These are phyloP conservation scores for Mastacembelus armatus DNA, from an alignment of 2,797 vertebrate genomes.

Conservation along the genomic window DNA sequence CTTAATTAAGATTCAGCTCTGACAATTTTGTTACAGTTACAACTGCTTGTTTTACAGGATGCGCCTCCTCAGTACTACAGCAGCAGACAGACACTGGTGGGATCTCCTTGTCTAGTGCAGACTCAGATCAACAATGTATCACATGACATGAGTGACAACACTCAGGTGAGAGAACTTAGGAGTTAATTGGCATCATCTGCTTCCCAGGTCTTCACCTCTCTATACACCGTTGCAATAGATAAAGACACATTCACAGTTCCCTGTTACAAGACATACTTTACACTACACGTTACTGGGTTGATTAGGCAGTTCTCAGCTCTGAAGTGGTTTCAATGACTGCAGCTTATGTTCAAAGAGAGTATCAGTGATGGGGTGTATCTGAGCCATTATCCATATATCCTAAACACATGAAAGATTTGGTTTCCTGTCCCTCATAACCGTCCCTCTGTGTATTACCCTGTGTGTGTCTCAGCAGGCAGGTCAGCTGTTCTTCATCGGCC, in stretches of 20 bases:
- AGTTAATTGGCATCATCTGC: slow-evolving; percentile 2
- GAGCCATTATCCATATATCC: neutral
- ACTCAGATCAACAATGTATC: slow-evolving; percentile 32
- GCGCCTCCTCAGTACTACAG: slow-evolving; percentile 84
- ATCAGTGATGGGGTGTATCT: neutral
- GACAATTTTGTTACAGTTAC: neutral
- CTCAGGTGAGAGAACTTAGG: slow-evolving; percentile 62
- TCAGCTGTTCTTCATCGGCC: slow-evolving; percentile 84
- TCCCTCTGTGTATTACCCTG: slow-evolving; percentile 11
- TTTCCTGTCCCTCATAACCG: slow-evolving; percentile 22
- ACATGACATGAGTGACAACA: slow-evolving; percentile 35
- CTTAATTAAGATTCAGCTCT: slow-evolving; percentile 1
- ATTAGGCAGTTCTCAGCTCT: accelerated
- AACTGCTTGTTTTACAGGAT: slow-evolving; percentile 74
- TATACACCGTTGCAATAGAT: neutral
- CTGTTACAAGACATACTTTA: neutral
- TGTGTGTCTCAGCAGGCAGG: slow-evolving; percentile 66
- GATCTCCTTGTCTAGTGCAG: slow-evolving; percentile 67
- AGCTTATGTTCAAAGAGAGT: neutral
- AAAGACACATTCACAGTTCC: neutral
- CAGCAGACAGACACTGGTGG: slow-evolving; percentile 87
- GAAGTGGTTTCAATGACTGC: neutral
- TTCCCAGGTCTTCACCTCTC: neutral
- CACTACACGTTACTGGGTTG: neutral
- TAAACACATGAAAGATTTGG: slow-evolving; percentile 17